These are phyloP conservation scores for Glossophaga mutica DNA, from an alignment of 2,797 vertebrate species.

Conservation along the genomic window DNA sequence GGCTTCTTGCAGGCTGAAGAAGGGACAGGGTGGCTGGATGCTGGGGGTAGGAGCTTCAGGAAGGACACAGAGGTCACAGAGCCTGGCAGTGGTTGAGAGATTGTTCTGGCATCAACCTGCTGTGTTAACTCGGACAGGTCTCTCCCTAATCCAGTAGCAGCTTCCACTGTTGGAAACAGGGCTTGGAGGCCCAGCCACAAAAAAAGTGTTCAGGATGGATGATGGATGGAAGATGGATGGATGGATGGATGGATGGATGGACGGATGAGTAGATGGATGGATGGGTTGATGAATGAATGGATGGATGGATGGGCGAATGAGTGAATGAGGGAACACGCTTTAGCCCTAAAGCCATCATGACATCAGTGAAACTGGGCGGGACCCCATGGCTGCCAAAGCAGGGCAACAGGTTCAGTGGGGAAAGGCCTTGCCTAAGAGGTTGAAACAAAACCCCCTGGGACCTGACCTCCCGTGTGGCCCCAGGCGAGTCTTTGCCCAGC, in stretches of 20 bases:
- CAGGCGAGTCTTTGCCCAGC: not conserved
- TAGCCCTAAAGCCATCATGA: not conserved
- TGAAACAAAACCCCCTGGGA: not conserved
- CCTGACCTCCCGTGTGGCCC: not conserved
- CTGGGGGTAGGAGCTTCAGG: not conserved
- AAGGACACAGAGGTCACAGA: not conserved
- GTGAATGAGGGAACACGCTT: too few relatives aligned
- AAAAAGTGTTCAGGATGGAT: not conserved
- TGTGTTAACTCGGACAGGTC: not conserved
- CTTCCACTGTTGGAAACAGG: not conserved
- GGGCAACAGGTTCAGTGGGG: not conserved
- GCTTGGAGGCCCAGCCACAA: not conserved
- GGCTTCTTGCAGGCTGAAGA: not conserved
- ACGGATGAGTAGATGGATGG: rapidly evolving
- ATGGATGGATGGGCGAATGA: rapidly evolving
- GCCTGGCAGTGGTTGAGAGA: not conserved
- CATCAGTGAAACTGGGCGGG: not conserved
- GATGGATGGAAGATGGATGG: rapidly evolving
- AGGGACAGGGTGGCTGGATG: not conserved
- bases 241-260: rapidly evolving
- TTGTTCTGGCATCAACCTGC: not conserved
- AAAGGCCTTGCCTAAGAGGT: not conserved
- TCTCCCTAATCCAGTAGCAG: not conserved
- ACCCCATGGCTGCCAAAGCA: not conserved
- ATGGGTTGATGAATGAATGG: rapidly evolving